phyloP scores from a whole-genome alignment of 2,797 vertebrate species.

The Myotis planiceps region DNA sequence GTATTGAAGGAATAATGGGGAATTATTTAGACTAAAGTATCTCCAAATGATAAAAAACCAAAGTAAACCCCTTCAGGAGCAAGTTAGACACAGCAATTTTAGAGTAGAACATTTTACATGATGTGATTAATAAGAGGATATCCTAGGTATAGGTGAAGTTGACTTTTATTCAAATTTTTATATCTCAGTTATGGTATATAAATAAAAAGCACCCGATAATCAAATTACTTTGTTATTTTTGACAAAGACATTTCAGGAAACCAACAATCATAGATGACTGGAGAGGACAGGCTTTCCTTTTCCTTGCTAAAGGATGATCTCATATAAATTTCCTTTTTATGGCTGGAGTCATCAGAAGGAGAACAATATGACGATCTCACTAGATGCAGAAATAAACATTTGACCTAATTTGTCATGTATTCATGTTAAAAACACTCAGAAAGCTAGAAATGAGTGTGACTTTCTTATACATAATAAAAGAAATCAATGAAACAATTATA shows the following conservation, averaged over 20 bases:
- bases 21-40: neutral
- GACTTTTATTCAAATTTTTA: neutral
- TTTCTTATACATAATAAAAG: neutral
- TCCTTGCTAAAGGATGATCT: neutral
- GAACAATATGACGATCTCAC: neutral
- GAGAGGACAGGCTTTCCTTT: neutral
- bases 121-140: neutral
- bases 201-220: neutral
- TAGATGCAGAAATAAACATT: neutral
- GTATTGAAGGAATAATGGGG: neutral
- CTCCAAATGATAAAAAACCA: neutral
- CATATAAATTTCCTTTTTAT: neutral
- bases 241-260: neutral
- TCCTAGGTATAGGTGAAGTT: neutral
- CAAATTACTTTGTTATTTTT: neutral
- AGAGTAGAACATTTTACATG: neutral
- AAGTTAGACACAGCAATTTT: neutral
- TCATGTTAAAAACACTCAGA: neutral
- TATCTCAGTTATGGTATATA: neutral
- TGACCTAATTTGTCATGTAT: neutral
- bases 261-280: neutral
- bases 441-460: neutral
- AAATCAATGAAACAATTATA: neutral
- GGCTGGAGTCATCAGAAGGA: neutral
- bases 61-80: neutral